Conservation (phyloP, 2,113 vertebrate species). For the Lagopus leucura region DNA sequence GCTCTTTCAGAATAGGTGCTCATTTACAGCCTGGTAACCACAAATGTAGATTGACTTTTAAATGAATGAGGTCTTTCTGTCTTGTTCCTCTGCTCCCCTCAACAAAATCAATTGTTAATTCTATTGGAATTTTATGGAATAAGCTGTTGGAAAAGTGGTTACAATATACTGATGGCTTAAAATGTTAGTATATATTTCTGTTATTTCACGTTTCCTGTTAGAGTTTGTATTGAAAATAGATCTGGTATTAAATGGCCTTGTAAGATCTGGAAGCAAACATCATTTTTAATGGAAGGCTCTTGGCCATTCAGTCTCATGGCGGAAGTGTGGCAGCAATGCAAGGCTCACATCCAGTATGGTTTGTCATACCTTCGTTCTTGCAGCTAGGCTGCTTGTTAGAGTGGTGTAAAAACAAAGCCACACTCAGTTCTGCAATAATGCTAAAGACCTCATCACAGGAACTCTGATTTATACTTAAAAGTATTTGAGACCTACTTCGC, state of each 20-base stretch:
- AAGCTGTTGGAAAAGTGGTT: not conserved
- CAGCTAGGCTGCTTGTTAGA: not conserved
- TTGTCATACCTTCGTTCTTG: constrained; percentile 7
- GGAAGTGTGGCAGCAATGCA: not conserved
- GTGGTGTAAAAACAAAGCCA: not conserved
- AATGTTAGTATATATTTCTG: not conserved
- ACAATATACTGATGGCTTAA: not conserved
- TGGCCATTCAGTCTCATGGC: not conserved
- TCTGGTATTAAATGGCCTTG: not conserved
- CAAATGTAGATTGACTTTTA: constrained; percentile 33
- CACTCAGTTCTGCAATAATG: not conserved
- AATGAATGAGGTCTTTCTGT: not conserved
- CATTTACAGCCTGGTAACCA: constrained; percentile 4
- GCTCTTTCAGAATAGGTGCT: not conserved
- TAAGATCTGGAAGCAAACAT: not conserved
- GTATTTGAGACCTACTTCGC: not conserved
- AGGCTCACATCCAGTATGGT: not conserved
- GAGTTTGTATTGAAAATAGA: not conserved
- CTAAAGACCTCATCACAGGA: not conserved
- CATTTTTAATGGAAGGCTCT: not conserved
- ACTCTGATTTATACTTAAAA: not conserved
- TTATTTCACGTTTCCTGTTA: not conserved
- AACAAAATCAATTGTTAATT: constrained; percentile 20
- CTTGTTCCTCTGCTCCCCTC: not conserved
- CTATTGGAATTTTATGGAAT: not conserved